phyloP scores from a whole-genome alignment of 2,888 invertebrate species.

The Mimas tiliae region DNA sequence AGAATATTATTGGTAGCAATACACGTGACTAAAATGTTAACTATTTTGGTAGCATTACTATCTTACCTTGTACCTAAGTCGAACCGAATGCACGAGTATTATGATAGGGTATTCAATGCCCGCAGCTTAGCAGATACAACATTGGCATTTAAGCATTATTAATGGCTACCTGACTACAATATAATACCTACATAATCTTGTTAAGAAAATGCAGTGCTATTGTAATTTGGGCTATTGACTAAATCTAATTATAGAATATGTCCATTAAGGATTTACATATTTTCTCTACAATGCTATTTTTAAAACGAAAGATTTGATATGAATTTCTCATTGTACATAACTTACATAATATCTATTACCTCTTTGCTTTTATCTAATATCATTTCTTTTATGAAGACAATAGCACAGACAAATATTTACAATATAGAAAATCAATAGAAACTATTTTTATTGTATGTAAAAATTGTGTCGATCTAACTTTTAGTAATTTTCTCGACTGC shows the following conservation, averaged over 20 bases:
- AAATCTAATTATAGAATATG: too few relatives aligned
- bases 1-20: neutral
- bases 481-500: neutral
- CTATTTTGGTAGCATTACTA: neutral
- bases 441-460: neutral
- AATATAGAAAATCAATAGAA: too few relatives aligned
- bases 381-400: too few relatives aligned
- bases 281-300: too few relatives aligned
- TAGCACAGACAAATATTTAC: too few relatives aligned
- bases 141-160: slow-evolving; percentile 1
- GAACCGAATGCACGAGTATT: neutral
- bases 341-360: too few relatives aligned
- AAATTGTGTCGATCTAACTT: neutral
- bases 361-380: too few relatives aligned
- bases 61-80: neutral
- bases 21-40: neutral
- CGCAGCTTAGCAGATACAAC: neutral
- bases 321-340: too few relatives aligned
- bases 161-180: neutral
- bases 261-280: too few relatives aligned
- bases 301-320: too few relatives aligned
- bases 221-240: too few relatives aligned
- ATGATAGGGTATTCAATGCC: neutral
- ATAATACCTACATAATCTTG: neutral
- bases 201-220: too few relatives aligned